Evolutionary conservation across 2,888 invertebrate species (phyloP).

Genomic region (Panopea generosa): DNA sequence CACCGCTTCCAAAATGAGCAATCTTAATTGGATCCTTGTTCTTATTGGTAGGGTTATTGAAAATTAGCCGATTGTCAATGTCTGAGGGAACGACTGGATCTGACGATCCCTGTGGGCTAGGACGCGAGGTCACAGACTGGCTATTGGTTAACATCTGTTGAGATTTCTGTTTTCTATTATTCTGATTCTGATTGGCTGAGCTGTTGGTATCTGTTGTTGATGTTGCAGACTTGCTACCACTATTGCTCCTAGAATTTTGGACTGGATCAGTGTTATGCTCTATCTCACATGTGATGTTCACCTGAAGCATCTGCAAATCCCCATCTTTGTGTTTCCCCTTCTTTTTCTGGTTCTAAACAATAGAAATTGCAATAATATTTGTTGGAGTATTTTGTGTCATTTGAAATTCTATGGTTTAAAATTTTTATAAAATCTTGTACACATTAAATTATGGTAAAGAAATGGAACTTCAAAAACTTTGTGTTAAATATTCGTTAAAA

Average conservation of each 20-base stretch:
- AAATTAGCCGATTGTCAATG: constrained; percentile 53
- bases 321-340: constrained; percentile 60
- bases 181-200: constrained; percentile 5
- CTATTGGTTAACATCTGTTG: background rate
- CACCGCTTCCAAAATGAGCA: background rate
- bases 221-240: background rate
- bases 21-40: constrained; percentile 28
- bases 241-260: background rate
- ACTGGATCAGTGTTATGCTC: constrained; percentile 27
- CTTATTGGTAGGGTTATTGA: constrained; percentile 43
- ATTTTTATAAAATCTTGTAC: too few species aligned
- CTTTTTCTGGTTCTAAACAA: constrained; percentile 49
- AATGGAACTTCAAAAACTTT: too few species aligned
- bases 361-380: background rate
- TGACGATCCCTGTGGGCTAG: constrained; percentile 40
- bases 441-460: too few species aligned
- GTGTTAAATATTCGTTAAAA: too few species aligned
- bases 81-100: constrained; percentile 12
- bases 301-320: constrained; percentile 38
- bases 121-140: constrained; percentile 11
- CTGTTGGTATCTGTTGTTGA: constrained; percentile 4
- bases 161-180: constrained; percentile 1
- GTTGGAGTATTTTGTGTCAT: background rate
- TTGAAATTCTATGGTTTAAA: constrained; percentile 1
- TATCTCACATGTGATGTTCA: constrained; percentile 49